Evolutionary conservation across 2,797 vertebrate species (phyloP), one percentile per base, ranked within the genome.

Genomic region (Antennarius maculatus): DNA sequence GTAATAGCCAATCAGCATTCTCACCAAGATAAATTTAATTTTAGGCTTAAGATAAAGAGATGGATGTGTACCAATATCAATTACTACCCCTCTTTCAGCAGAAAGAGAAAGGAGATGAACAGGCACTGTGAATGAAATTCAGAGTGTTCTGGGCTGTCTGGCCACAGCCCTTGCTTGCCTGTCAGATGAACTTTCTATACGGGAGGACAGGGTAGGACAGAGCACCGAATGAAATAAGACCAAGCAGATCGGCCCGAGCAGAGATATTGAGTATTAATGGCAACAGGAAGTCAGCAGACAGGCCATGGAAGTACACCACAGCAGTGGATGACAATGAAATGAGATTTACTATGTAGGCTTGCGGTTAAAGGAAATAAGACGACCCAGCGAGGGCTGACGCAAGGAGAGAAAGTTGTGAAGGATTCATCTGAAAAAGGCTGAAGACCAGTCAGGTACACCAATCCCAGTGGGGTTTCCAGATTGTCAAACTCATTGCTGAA

Each of bases 11-110:
- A 81, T 93, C 87, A 77, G 81, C 85, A 88, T 92, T 92, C 87
- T 92, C 86, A 86, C 90, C 71, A 82, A 92, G 91, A 93, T 92
- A 92, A 92, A 94, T 94, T 94, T 91, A 88, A 92, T 91, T 88
- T 82, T 73, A 84, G 82, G 83, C 84, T 92, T 91, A 92, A 92
- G 87, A 88, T 84, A 80, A 83, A 79, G 92, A 89, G 92, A 94
- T 92, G 89, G 92, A 94, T 93, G 90, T 82, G 80, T 81, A 85
- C 88, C 84, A 86, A 90, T 92, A 94, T 94, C 93, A 93, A 94
- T 94, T 94, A 94, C 91, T 83, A 85, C 79, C 81, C 79, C 89
- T 88, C 88, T 88, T 88, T 79, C 82, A 69, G 81, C 65, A 63
- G 86, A 86, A 81, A 77, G 81, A 83, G 83, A 84, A 85, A 74